These are phyloP conservation scores for Caenorhabditis plicata DNA, from an alignment of 2,888 invertebrate genomes.

Conservation along the genomic window DNA sequence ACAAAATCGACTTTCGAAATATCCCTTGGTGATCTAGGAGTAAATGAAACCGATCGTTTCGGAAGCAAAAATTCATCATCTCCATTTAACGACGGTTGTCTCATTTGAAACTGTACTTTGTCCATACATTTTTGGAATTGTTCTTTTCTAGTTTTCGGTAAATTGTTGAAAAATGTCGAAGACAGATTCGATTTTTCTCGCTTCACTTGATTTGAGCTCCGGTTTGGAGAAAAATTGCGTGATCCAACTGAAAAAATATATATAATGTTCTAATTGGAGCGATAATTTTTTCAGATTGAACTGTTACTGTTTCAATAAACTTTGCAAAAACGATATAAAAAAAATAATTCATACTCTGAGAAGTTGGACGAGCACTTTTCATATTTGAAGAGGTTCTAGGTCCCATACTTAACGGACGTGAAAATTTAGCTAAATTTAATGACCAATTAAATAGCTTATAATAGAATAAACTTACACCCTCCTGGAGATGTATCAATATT, in stretches of 20 bases:
- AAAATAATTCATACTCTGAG: too few relatives aligned
- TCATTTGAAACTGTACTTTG: too few relatives aligned
- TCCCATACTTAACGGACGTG: conserved; percentile 4
- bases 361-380: conserved; percentile 7
- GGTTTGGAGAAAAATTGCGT: too few relatives aligned
- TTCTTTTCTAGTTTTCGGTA: background rate
- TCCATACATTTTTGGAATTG: background rate
- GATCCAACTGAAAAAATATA: too few relatives aligned
- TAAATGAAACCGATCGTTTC: conserved; percentile 5
- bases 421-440: too few relatives aligned
- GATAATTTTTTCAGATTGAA: too few relatives aligned
- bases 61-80: conserved; percentile 29
- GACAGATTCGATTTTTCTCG: background rate
- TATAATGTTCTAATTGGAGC: too few relatives aligned
- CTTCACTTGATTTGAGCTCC: too few relatives aligned
- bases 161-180: background rate
- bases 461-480: conserved; percentile 12
- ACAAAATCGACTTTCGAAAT: conserved; percentile 19
- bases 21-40: conserved; percentile 9
- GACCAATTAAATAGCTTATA: background rate
- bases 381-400: conserved; percentile 20
- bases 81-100: conserved; percentile 14
- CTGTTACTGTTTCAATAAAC: too few relatives aligned
- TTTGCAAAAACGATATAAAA: too few relatives aligned
- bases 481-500: conserved; percentile 31